Conservation (phyloP, 2,113 vertebrate genomes). For the Nanorana parkeri region DNA sequence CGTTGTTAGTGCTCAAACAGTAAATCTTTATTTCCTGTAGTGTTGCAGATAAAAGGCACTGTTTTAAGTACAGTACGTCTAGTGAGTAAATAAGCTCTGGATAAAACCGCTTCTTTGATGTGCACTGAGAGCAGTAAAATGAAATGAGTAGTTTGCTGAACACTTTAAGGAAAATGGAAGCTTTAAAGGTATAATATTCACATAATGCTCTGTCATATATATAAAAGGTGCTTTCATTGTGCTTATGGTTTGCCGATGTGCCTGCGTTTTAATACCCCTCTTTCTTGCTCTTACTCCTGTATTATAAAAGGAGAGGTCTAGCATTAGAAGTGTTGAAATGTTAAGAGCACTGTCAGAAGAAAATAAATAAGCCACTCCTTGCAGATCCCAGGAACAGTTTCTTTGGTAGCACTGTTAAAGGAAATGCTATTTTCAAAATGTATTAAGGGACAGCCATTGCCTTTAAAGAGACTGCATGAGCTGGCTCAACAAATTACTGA, state of each 20-base stretch:
- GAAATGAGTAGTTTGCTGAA: slow-evolving; percentile 18
- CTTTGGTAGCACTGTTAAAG: slow-evolving; percentile 27
- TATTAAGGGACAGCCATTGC: slow-evolving; percentile 5
- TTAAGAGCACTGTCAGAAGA: neutral
- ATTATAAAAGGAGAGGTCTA: slow-evolving; percentile 26
- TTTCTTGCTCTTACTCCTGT: neutral
- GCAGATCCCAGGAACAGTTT: slow-evolving; percentile 23
- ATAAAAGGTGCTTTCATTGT: neutral
- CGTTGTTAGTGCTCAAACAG: neutral
- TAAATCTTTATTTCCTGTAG: neutral
- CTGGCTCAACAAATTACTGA: slow-evolving; percentile 23
- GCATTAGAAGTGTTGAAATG: slow-evolving; percentile 16
- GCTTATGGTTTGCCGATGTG: neutral
- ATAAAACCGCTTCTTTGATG: slow-evolving; percentile 2
- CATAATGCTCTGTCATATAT: slow-evolving; percentile 16
- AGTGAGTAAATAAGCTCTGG: neutral
- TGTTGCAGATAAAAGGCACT: slow-evolving; percentile 10
- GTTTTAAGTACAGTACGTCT: neutral
- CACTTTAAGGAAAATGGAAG: slow-evolving; percentile 29
- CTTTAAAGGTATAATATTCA: slow-evolving; percentile 27
- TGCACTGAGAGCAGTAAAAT: neutral
- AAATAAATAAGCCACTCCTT: neutral
- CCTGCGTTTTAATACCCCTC: neutral
- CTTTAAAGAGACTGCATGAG: slow-evolving; percentile 13
- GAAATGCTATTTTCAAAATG: slow-evolving; percentile 22